These are phyloP conservation scores for Silurus glanis DNA, from an alignment of 2,113 vertebrate species.

Conservation along the genomic window DNA sequence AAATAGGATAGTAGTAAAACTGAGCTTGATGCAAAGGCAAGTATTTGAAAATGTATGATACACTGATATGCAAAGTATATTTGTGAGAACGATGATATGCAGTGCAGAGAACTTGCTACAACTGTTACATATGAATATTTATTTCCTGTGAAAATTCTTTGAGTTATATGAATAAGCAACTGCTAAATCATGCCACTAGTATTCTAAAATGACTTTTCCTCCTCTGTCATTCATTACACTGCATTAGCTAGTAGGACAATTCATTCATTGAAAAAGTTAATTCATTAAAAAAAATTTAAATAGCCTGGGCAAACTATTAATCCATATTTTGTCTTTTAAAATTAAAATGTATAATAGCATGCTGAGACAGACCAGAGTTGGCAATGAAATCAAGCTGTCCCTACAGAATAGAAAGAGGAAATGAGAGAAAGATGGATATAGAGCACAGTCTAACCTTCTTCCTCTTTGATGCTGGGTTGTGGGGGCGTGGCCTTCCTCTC, in stretches of 20 bases:
- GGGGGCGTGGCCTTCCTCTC: constrained; percentile 85
- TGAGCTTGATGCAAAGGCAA: neutral
- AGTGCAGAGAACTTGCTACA: neutral
- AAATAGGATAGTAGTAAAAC: neutral
- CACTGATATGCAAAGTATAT: neutral
- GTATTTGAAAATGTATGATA: neutral
- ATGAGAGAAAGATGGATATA: neutral
- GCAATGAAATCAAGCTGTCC: neutral
- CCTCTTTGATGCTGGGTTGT: constrained; percentile 81
- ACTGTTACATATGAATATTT: neutral
- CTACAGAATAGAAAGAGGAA: neutral
- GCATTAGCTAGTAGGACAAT: neutral
- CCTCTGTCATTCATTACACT: neutral
- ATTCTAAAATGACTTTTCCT: neutral
- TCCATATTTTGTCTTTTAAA: neutral
- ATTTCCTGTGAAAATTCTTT: neutral
- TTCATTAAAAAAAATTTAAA: neutral
- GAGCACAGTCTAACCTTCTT: constrained; percentile 81
- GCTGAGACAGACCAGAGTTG: neutral
- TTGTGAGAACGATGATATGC: neutral
- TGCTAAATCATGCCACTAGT: neutral
- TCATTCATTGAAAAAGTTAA: neutral
- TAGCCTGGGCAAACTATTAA: neutral
- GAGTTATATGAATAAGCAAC: neutral
- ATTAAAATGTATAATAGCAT: neutral